phyloP scores from a whole-genome alignment of 2,113 vertebrate genomes.

The Pionites leucogaster region DNA sequence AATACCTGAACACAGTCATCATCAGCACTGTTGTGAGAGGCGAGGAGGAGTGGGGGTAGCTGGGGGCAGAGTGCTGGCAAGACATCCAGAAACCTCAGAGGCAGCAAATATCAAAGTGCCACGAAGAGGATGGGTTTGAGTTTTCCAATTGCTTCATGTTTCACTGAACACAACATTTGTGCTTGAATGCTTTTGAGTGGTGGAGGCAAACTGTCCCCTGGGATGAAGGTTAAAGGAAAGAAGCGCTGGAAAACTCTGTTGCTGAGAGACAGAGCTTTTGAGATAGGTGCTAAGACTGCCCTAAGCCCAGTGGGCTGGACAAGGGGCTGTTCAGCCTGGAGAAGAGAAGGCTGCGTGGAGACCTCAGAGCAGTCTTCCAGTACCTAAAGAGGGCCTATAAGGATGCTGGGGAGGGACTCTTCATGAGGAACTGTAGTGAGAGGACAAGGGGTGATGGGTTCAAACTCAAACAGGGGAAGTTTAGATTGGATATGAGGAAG shows the following conservation, averaged over 20 bases:
- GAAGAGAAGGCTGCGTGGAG: no score
- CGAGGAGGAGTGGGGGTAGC: not conserved
- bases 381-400: no score
- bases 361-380: no score
- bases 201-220: not conserved
- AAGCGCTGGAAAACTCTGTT: not conserved
- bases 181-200: not conserved
- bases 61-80: not conserved
- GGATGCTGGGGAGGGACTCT: no score
- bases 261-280: not conserved
- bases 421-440: no score
- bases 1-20: not conserved
- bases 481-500: no score
- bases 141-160: not conserved
- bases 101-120: not conserved
- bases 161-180: not conserved
- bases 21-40: not conserved
- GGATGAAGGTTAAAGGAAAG: conserved; percentile 6
- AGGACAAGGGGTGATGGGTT: no score
- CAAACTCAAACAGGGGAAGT: no score
- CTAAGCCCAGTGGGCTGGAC: not conserved
- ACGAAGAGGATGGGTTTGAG: not conserved
- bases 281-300: not conserved
- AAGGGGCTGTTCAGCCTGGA: not conserved
- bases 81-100: not conserved